Evolutionary conservation across 2,797 vertebrate species (phyloP), one percentile per base, ranked within the genome.

Genomic region (Lagothrix lagotricha): DNA sequence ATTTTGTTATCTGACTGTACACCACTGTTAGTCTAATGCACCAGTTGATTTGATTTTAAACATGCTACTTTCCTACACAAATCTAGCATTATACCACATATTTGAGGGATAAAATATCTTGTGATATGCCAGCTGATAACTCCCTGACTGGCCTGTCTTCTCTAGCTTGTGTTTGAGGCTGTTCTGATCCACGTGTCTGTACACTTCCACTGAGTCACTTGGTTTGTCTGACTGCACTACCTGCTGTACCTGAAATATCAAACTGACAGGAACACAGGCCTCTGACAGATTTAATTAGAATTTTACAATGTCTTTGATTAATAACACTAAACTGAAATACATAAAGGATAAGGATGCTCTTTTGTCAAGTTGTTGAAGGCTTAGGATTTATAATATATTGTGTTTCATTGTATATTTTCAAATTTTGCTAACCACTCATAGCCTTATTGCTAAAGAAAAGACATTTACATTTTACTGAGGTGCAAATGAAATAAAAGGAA

Each of bases 401-500:
- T 70, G 77, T 85, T 76, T 94, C 50, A 54, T 88, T 88, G 26
- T 61, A 44, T 24, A 39, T 80, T 85, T 90, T 75, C 20, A 82
- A 81, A 64, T 46, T 92, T 87, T 77, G 36, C n/a, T 61, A 80
- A 50, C 58, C 30, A 12, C 48, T 67, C 57, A 81, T 6, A 93
- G 52, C 26, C 17, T 77, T 44, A 64, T 28, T 90, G 46, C 30
- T 84, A 85, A 77, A 76, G 44, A 90, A 92, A 54, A 90, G 44
- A 73, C 36, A 80, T 96, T 94, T 61, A 92, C n/a, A 57, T 84
- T 88, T 82, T 83, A 88, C 86, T 73, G 41, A 90, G 28, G 14
- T 95, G 7, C 26, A 79, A 80, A 88, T 67, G 57, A 90, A 95
- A 76, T 92, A 84, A 84, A 97, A 80, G 83, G 73, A 92, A 96